Evolutionary conservation across 2,888 invertebrate genomes (phyloP).

Genomic region (Sesamia inferens): DNA sequence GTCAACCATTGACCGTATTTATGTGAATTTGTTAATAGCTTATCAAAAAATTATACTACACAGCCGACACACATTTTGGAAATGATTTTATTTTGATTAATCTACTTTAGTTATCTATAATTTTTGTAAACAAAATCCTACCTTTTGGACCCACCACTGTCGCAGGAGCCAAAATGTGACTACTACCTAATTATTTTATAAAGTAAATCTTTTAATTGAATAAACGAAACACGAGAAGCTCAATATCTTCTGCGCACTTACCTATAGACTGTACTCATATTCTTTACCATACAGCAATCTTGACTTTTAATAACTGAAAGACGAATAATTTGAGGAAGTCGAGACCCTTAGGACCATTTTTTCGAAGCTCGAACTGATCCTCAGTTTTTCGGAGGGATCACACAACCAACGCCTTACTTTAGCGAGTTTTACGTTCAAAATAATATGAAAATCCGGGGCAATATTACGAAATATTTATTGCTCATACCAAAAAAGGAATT

Average conservation of each 20-base stretch:
- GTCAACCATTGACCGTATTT: constrained; percentile 39
- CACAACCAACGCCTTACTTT: background rate
- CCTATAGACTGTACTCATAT: constrained; percentile 19
- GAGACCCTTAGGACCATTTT: too few relatives aligned
- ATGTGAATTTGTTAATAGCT: constrained; percentile 30
- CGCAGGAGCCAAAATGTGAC: background rate
- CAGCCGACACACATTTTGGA: constrained; percentile 69
- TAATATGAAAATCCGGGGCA: background rate
- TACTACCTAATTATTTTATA: background rate
- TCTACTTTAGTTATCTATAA: background rate
- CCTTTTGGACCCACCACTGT: constrained; percentile 13
- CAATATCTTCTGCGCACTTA: background rate
- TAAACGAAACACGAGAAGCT: too few relatives aligned
- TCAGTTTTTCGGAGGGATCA: constrained; percentile 1
- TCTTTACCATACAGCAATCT: background rate
- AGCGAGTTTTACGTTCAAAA: constrained; percentile 8
- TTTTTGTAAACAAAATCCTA: background rate
- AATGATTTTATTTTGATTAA: constrained; percentile 33
- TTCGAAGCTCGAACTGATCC: too few relatives aligned
- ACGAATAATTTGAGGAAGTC: too few relatives aligned
- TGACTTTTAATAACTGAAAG: background rate
- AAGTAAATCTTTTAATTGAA: background rate
- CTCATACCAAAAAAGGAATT: too few relatives aligned
- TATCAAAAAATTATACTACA: constrained; percentile 58
- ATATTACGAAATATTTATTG: too few relatives aligned